phyloP scores from a whole-genome alignment of 2,888 invertebrate species.

The Amphipyra tragopoginis region DNA sequence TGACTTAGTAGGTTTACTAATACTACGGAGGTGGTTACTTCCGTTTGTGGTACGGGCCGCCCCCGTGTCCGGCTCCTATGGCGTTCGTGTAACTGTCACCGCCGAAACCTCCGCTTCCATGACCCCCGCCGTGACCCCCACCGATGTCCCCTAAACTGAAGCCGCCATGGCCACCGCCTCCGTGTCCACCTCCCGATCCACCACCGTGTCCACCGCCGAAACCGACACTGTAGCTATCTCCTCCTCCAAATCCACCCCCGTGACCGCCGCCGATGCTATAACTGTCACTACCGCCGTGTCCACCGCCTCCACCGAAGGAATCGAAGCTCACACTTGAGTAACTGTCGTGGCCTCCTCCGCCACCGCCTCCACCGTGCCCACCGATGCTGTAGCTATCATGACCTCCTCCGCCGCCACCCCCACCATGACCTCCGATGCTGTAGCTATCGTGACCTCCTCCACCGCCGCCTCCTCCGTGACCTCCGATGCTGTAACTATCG shows the following conservation, averaged over 20 bases:
- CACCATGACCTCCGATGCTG: constrained; percentile 54
- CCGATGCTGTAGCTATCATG: constrained; percentile 61
- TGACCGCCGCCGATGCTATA: constrained; percentile 45
- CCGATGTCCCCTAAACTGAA: constrained; percentile 62
- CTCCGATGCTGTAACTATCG: constrained; percentile 61
- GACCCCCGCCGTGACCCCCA: constrained; percentile 65
- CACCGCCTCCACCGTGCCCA: constrained; percentile 61
- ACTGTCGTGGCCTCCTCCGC: constrained; percentile 60
- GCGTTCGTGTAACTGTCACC: constrained; percentile 85
- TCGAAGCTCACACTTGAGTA: constrained; percentile 51
- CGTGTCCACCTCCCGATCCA: constrained; percentile 56
- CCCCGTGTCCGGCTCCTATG: constrained; percentile 83
- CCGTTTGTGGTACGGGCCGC: constrained; percentile 83
- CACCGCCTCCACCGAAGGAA: constrained; percentile 51
- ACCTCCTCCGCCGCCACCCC: constrained; percentile 60
- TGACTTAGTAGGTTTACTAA: constrained; percentile 82
- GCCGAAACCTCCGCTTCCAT: constrained; percentile 68
- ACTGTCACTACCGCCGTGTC: constrained; percentile 55
- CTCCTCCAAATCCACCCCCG: constrained; percentile 35
- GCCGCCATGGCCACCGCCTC: constrained; percentile 68
- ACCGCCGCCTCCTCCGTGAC: constrained; percentile 57
- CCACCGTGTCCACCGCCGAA: constrained; percentile 53
- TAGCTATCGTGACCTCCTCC: constrained; percentile 61
- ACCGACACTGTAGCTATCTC: constrained; percentile 47
- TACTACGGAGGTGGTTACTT: constrained; percentile 62